These are phyloP conservation scores for Platysternon megacephalum DNA, from an alignment of 2,113 vertebrate species.

Conservation along the genomic window DNA sequence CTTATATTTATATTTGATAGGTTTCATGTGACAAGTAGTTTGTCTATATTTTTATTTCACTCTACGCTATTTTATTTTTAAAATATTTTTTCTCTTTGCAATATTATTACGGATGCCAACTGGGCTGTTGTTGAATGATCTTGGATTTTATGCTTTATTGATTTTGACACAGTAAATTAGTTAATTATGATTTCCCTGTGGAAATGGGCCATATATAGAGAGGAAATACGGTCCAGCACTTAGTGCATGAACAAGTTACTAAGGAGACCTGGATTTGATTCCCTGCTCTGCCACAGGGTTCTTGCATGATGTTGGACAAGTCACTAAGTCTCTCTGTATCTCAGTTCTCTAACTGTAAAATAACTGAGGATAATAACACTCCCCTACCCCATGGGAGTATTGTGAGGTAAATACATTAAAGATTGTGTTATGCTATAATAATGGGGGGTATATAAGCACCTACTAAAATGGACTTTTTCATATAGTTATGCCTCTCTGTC, in stretches of 20 bases:
- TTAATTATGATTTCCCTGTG: background rate
- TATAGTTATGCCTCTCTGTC: background rate
- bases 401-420: background rate
- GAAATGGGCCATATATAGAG: background rate
- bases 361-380: background rate
- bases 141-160: background rate
- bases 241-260: conserved; percentile 38
- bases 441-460: background rate
- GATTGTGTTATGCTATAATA: background rate
- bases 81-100: background rate
- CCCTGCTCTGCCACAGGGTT: conserved; percentile 15
- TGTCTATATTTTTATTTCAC: background rate
- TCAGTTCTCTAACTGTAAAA: conserved; percentile 12
- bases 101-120: background rate
- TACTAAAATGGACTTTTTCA: fast-evolving
- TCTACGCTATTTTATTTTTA: background rate
- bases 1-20: background rate
- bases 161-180: background rate
- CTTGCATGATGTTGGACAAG: conserved; percentile 39
- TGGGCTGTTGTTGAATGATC: background rate
- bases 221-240: background rate
- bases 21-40: background rate
- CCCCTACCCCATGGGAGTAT: background rate
- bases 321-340: background rate
- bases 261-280: conserved; percentile 26